Evolutionary conservation across 2,888 invertebrate genomes (phyloP).

Genomic region (Mermis nigrescens): DNA sequence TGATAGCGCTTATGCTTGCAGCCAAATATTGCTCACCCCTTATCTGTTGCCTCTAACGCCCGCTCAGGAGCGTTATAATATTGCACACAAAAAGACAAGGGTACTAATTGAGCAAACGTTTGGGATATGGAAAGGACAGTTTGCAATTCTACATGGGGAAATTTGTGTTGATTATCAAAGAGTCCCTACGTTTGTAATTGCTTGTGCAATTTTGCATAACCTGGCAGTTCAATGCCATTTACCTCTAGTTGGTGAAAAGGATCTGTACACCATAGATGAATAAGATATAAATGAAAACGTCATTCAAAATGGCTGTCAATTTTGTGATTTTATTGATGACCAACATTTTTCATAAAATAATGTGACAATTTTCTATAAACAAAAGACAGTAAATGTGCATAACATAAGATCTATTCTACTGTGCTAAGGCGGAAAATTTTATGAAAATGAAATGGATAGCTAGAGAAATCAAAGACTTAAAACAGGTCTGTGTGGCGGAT

Average conservation of each 20-base stretch:
- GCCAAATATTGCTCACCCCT: background rate
- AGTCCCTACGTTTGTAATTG: background rate
- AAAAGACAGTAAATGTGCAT: no score
- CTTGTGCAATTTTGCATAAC: background rate
- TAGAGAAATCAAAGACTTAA: no score
- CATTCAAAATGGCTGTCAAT: no score
- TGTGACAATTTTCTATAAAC: no score
- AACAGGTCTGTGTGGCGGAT: no score
- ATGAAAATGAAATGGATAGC: no score
- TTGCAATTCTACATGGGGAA: background rate
- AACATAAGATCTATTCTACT: no score
- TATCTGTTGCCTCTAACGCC: background rate
- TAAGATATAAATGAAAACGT: no score
- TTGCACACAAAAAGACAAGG: background rate
- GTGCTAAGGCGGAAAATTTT: no score
- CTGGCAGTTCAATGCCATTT: background rate
- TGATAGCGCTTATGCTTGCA: background rate
- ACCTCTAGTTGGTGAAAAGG: background rate
- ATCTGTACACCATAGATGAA: no score
- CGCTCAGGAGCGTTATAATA: background rate
- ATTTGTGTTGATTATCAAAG: background rate
- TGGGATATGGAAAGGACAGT: background rate
- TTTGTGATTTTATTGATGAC: no score
- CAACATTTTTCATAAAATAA: no score
- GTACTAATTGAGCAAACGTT: background rate